These are phyloP conservation scores for Pelosia muscerda DNA, from an alignment of 2,888 invertebrate genomes.

Conservation along the genomic window DNA sequence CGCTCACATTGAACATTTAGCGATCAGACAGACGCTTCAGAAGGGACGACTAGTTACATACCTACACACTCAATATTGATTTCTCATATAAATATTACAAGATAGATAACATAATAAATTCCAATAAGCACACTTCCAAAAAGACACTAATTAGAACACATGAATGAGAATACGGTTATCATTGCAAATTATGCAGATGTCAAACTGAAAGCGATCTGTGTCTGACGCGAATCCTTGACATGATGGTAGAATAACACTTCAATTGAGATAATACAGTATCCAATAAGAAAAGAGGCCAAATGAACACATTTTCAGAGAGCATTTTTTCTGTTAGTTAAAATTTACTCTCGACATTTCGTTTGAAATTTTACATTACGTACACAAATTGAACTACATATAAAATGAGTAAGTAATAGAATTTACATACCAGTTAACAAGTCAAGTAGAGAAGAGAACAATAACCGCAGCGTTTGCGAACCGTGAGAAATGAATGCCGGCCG, in stretches of 20 bases:
- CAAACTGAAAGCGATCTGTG: conserved; percentile 15
- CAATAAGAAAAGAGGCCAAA: neutral
- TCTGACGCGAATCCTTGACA: neutral
- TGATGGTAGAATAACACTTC: neutral
- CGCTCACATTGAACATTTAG: conserved; percentile 57
- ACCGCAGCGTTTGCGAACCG: conserved; percentile 73
- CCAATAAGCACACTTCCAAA: conserved; percentile 62
- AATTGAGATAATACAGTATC: neutral
- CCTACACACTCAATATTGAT: conserved; percentile 35
- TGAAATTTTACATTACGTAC: neutral
- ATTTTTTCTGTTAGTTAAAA: neutral
- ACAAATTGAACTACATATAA: conserved; percentile 17
- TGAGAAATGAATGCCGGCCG: conserved; percentile 82
- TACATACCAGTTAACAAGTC: conserved; percentile 67
- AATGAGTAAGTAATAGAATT: conserved; percentile 32
- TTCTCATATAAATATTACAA: conserved; percentile 24
- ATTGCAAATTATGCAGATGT: conserved; percentile 29
- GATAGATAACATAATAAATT: conserved; percentile 54
- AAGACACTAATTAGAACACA: conserved; percentile 29
- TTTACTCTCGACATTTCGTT: neutral
- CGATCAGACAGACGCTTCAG: conserved; percentile 43
- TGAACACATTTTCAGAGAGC: no score
- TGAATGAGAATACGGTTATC: conserved; percentile 17
- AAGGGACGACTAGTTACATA: conserved; percentile 19
- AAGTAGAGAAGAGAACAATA: conserved; percentile 60